Evolutionary conservation across 2,888 invertebrate species (phyloP).

Genomic region (Parascotia fuliginaria): DNA sequence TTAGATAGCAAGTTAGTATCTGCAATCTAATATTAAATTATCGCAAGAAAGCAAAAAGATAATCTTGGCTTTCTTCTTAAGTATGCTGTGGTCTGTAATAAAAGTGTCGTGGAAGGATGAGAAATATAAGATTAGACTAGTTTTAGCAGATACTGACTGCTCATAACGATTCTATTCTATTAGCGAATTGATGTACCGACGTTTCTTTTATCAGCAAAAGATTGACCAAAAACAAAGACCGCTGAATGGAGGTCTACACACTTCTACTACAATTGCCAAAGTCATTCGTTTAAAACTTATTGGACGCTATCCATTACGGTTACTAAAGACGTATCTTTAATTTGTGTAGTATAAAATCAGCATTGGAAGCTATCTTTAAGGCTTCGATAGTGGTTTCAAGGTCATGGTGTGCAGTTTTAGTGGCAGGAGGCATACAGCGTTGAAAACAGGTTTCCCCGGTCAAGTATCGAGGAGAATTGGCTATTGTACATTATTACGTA

Average conservation of each 20-base stretch:
- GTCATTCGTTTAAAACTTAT: conserved; percentile 9
- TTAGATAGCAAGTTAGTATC: no score
- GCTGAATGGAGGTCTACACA: conserved; percentile 8
- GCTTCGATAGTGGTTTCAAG: conserved; percentile 36
- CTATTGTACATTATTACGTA: conserved; percentile 54
- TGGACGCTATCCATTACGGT: conserved; percentile 38
- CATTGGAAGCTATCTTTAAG: conserved; percentile 16
- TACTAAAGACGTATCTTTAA: conserved; percentile 20
- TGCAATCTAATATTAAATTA: no score
- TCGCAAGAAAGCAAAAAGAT: no score
- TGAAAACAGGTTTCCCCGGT: conserved; percentile 60
- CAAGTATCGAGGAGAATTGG: conserved; percentile 47
- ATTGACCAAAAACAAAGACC: conserved; percentile 11
- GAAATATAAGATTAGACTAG: no score
- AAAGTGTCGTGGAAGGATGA: no score
- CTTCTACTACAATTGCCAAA: background rate
- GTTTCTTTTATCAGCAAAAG: conserved; percentile 13
- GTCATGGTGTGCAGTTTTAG: conserved; percentile 16
- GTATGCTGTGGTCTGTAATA: no score
- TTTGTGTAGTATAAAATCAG: conserved; percentile 17
- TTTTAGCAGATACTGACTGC: background rate
- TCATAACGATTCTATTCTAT: background rate
- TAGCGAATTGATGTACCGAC: background rate
- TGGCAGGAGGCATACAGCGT: conserved; percentile 39
- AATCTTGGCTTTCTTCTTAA: no score